Evolutionary conservation across 2,888 invertebrate species (phyloP), one percentile per base, ranked within the genome.

Genomic region (Pandemis cinnamomeana): DNA sequence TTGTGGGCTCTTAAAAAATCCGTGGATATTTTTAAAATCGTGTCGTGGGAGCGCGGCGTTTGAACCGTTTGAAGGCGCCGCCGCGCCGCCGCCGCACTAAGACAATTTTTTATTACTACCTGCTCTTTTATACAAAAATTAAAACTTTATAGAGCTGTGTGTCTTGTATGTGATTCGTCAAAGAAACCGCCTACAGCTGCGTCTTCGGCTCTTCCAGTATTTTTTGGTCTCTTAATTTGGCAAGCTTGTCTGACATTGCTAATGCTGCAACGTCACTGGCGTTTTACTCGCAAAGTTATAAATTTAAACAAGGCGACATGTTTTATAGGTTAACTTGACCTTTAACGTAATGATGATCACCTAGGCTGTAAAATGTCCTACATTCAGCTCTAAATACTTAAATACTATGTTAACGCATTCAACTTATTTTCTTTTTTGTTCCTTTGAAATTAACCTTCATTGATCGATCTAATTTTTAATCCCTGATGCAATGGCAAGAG

Each of bases 61-160:
- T 73, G 73, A 73, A 66, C 60, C 69, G 73, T 92, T 93, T 92
- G 91, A 92, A 84, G 85, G 79, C 77, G 89, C 91, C 93, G 92
- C 86, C 91, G 82, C 77, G 77, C 77, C 77, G 77, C 77, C 82
- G 83, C 81, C 82, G 80, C 80, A 79, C 82, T 89, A 88, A 91
- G 87, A 88, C 86, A 86, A 80, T 89, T 92, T 91, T 91, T 92
- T 87, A 84, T 83, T 80, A 81, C 83, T 85, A 88, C 88, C 89
- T 91, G 91, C 90, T 87, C 88, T 85, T 88, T 87, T 85, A 86
- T 87, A 82, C 83, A 85, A 89, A 87, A 89, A 91, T 90, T 87
- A 88, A 88, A 89, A 87, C 83, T 90, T 89, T 90, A 88, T 87
- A 88, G 84, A 85, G 81, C 80, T 86, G 81, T 82, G 80, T 84